A percentile compares a stretch with the other conserved stretches of the same genome.
Conservation (phyloP, 1,140 invertebrate genomes). For the Agrypnia vestita region DNA sequence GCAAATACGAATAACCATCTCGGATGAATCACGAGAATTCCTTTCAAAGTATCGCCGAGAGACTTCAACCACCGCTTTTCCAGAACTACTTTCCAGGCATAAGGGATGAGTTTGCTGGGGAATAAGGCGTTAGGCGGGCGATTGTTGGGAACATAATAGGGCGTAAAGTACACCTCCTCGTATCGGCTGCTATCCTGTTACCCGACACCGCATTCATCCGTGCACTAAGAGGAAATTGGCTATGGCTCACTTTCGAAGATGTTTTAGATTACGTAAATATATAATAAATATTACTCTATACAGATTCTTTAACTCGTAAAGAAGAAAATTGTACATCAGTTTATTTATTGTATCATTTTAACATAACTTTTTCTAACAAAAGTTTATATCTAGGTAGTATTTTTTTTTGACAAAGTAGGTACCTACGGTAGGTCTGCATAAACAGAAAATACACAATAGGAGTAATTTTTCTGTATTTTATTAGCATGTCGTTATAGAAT, state of each 20-base stretch:
- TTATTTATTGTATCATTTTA: too few relatives aligned
- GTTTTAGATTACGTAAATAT: not conserved
- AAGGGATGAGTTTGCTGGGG: slow-evolving; percentile 44
- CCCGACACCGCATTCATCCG: not conserved
- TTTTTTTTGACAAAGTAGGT: too few relatives aligned
- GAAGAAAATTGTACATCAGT: too few relatives aligned
- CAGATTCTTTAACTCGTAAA: not conserved
- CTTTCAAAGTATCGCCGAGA: not conserved
- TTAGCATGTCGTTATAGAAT: too few relatives aligned
- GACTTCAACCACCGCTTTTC: not conserved
- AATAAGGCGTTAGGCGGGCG: slow-evolving; percentile 55
- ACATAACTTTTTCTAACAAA: too few relatives aligned
- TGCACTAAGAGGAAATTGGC: not conserved
- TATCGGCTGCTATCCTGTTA: slow-evolving; percentile 43
- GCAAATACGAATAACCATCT: too few relatives aligned
- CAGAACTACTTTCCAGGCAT: slow-evolving; percentile 11
- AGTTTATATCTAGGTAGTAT: too few relatives aligned
- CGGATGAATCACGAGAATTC: too few relatives aligned
- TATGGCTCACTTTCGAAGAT: too few relatives aligned
- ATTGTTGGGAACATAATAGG: slow-evolving; percentile 42
- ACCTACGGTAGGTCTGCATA: too few relatives aligned
- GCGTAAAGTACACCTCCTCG: slow-evolving; percentile 41
- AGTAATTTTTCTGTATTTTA: too few relatives aligned
- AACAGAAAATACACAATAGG: too few relatives aligned
- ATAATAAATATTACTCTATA: not conserved